Conservation (phyloP, 64 coral and sea anemone genomes). For the Acropora tenuis region DNA sequence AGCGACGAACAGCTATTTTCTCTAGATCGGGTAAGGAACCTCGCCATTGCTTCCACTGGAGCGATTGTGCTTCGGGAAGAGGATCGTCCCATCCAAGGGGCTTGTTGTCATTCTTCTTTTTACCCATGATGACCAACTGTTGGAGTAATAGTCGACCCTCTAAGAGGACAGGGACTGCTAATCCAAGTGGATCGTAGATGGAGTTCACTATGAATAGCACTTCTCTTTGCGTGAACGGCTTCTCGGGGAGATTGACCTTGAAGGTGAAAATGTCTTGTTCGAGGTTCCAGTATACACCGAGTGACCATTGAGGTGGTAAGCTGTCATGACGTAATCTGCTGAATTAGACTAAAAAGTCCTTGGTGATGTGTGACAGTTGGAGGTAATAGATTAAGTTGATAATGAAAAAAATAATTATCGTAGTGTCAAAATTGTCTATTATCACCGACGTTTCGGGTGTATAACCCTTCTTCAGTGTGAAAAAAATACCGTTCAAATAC, state of each 20-base stretch:
- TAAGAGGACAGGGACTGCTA: constrained; percentile 41
- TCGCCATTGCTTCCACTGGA: constrained; percentile 54
- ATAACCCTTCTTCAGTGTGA: too few species aligned
- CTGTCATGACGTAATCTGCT: too few species aligned
- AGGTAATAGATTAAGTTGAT: too few species aligned
- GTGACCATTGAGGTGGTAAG: neutral
- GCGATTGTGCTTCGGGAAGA: neutral
- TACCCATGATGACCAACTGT: constrained; percentile 39
- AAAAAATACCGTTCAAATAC: too few species aligned
- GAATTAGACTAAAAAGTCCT: too few species aligned
- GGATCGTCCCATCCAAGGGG: neutral
- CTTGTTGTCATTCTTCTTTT: neutral
- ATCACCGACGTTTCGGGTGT: too few species aligned
- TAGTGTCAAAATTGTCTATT: too few species aligned
- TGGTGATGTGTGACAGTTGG: too few species aligned
- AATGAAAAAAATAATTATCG: too few species aligned
- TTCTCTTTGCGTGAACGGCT: constrained; percentile 45
- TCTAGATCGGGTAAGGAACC: neutral
- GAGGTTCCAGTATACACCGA: constrained; percentile 12
- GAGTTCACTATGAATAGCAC: constrained; percentile 62
- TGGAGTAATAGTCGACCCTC: constrained; percentile 55
- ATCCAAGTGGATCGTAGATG: constrained; percentile 71
- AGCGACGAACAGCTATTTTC: neutral
- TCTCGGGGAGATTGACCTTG: constrained; percentile 29
- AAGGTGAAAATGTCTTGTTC: constrained; percentile 40